Percentiles rank a stretch among this genome's conserved stretches.
These are phyloP conservation scores for Lepas anatifera DNA, from an alignment of 2,888 invertebrate genomes.

Conservation along the genomic window DNA sequence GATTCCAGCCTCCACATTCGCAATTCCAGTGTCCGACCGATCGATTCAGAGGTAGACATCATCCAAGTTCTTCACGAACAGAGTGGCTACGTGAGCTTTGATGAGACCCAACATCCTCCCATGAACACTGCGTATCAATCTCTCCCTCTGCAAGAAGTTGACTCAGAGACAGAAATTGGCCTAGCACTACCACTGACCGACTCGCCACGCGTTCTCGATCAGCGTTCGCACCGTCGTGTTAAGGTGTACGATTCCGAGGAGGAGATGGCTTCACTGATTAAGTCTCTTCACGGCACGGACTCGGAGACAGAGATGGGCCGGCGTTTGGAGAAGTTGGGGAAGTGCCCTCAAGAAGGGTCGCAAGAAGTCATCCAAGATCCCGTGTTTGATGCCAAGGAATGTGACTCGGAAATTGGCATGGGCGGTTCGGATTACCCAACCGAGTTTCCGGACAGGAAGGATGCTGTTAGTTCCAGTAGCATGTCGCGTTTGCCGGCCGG, in stretches of 20 bases:
- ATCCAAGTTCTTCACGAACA: neutral
- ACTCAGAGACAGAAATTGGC: constrained; percentile 1
- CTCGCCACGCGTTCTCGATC: neutral
- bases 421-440: neutral
- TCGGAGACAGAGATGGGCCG: neutral
- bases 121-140: neutral
- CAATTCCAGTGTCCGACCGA: neutral
- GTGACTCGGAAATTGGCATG: neutral
- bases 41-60: constrained; percentile 4
- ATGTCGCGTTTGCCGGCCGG: neutral
- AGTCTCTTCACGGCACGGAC: neutral
- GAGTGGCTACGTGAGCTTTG: neutral
- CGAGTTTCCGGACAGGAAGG: neutral
- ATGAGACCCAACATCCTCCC: neutral
- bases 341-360: neutral
- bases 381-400: too few species aligned
- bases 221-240: neutral
- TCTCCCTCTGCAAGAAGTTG: neutral
- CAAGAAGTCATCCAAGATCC: too few species aligned
- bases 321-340: neutral
- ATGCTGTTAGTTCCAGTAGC: neutral
- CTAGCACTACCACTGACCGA: neutral
- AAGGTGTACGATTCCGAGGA: neutral
- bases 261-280: neutral
- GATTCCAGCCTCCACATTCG: neutral